These are phyloP conservation scores for Latrodectus geometricus DNA, from an alignment of 1,140 invertebrate species.

Conservation along the genomic window DNA sequence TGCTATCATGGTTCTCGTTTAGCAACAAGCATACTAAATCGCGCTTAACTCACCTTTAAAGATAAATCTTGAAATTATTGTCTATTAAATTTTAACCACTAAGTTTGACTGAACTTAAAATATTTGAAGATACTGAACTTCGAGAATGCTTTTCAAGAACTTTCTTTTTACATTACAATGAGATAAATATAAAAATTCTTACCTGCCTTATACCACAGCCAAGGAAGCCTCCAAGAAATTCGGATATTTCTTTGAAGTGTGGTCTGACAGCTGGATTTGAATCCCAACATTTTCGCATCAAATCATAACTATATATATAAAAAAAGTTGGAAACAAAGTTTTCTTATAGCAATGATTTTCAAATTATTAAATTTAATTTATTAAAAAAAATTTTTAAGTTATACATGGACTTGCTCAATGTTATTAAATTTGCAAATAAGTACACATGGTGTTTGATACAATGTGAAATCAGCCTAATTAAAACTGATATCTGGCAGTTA, in stretches of 20 bases:
- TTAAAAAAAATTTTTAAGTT: background rate
- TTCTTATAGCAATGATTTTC: background rate
- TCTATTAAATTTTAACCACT: background rate
- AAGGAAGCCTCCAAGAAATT: slow-evolving; percentile 62
- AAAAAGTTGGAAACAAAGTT: background rate
- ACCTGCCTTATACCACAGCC: slow-evolving; percentile 65
- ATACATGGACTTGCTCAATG: background rate
- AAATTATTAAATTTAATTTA: background rate
- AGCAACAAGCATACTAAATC: background rate
- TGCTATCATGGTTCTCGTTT: no score
- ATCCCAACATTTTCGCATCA: slow-evolving; percentile 85
- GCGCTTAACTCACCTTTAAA: background rate
- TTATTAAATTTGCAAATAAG: background rate
- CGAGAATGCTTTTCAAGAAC: background rate
- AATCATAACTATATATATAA: slow-evolving; percentile 68
- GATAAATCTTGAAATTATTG: background rate
- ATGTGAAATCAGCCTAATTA: no score
- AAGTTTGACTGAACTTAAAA: no score
- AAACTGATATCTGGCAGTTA: no score
- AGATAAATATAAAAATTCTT: background rate
- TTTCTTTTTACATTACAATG: background rate
- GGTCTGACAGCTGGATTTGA: slow-evolving; percentile 82
- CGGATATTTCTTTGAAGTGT: slow-evolving; percentile 74
- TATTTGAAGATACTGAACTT: background rate
- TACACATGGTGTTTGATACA: background rate